phyloP scores from a whole-genome alignment of 2,113 vertebrate genomes.

The Acanthochromis polyacanthus region DNA sequence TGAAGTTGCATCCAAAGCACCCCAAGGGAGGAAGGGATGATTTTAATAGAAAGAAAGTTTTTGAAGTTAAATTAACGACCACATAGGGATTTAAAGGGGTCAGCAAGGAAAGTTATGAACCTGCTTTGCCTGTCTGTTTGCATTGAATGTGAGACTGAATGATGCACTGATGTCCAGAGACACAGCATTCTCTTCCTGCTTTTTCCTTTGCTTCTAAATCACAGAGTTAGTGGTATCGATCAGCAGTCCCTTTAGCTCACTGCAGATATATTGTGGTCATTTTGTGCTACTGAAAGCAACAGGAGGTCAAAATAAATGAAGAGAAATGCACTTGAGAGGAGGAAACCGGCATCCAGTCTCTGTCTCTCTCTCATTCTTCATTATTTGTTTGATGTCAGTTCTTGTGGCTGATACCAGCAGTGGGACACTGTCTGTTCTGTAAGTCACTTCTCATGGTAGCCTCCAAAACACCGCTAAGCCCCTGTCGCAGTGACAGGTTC shows the following conservation, averaged over 20 bases:
- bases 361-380: not conserved
- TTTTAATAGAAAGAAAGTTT: no score
- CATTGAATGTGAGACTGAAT: no score
- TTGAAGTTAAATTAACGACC: no score
- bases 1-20: no score
- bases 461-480: conserved; percentile 1
- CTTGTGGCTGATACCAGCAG: not conserved
- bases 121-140: no score
- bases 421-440: not conserved
- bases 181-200: not conserved
- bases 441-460: conserved; percentile 1
- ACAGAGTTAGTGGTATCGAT: conserved; percentile 39
- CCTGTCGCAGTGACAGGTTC: not conserved
- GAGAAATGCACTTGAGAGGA: not conserved
- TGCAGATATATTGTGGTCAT: conserved; percentile 16
- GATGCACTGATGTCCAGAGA: no score
- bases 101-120: no score
- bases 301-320: not conserved
- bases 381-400: not conserved
- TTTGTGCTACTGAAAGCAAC: not conserved
- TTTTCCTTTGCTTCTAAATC: conserved; percentile 25
- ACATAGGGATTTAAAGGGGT: no score
- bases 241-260: conserved; percentile 10
- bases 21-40: no score
- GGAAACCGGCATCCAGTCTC: not conserved